A percentile compares a stretch with the other conserved stretches of the same genome.
Conservation (phyloP, 2,888 invertebrate genomes). For the Lypha dubia region DNA sequence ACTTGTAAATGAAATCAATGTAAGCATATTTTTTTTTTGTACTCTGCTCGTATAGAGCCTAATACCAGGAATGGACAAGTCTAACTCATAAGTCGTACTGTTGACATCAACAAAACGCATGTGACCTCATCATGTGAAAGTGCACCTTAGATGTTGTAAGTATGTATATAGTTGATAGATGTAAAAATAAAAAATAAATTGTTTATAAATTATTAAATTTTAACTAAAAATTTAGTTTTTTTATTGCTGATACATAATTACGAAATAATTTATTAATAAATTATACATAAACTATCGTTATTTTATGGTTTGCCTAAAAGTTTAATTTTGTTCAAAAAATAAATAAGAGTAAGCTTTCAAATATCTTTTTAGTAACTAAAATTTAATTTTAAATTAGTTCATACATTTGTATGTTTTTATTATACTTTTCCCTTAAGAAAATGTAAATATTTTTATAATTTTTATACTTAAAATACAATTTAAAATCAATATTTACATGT, state of each 20-base stretch:
- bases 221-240: slow-evolving; percentile 25
- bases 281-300: slow-evolving; percentile 39
- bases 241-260: slow-evolving; percentile 20
- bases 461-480: slow-evolving; percentile 25
- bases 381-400: slow-evolving; percentile 30
- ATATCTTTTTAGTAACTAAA: slow-evolving; percentile 1
- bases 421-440: slow-evolving; percentile 1
- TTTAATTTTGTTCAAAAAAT: slow-evolving; percentile 41
- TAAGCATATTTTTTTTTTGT: too few relatives aligned
- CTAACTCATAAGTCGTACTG: too few relatives aligned
- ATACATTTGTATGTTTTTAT: not conserved
- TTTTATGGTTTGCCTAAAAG: slow-evolving; percentile 40
- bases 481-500: slow-evolving; percentile 50
- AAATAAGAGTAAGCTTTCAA: slow-evolving; percentile 18
- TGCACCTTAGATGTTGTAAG: not conserved
- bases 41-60: too few relatives aligned
- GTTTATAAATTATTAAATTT: slow-evolving; percentile 11
- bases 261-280: slow-evolving; percentile 23
- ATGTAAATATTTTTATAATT: slow-evolving; percentile 3
- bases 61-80: too few relatives aligned
- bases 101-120: not conserved
- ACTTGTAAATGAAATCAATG: too few relatives aligned
- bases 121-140: not conserved
- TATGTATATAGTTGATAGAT: too few relatives aligned
- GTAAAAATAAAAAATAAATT: slow-evolving; percentile 19